Evolutionary conservation across 37 sponge, comb jelly and placozoan genomes (phyloP).

Genomic region (Cladorhizidae sp.): DNA sequence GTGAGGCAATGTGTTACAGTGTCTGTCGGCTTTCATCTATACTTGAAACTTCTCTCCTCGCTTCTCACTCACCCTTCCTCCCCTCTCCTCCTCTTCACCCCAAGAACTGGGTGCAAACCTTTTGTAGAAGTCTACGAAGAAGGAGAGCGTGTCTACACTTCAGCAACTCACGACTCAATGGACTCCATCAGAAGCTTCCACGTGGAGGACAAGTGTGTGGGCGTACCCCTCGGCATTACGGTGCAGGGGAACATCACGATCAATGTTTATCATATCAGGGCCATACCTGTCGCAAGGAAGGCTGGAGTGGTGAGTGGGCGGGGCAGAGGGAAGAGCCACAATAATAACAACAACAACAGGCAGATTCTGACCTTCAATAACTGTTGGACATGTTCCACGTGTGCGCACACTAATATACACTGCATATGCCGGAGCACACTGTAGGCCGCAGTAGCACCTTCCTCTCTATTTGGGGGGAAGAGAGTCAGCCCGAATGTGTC

Average conservation of each 20-base stretch:
- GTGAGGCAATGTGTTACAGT: no score
- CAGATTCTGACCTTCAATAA: no score
- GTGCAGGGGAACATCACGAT: constrained; percentile 61
- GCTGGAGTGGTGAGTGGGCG: constrained; percentile 45
- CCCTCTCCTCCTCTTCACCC: constrained; percentile 4
- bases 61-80: neutral
- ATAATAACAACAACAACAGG: no score
- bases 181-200: constrained; percentile 55
- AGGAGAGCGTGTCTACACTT: constrained; percentile 70
- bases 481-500: no score
- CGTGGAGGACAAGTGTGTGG: constrained; percentile 39
- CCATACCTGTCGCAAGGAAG: constrained; percentile 36
- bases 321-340: no score
- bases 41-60: neutral
- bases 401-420: no score
- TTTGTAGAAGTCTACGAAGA: constrained; percentile 75
- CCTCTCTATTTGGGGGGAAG: no score
- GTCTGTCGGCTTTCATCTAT: no score
- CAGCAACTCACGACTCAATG: constrained; percentile 51
- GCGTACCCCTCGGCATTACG: constrained; percentile 35
- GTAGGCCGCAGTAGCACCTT: no score
- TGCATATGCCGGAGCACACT: no score
- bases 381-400: no score
- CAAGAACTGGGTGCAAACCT: constrained; percentile 79
- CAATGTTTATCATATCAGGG: constrained; percentile 61